phyloP scores from a whole-genome alignment of 2,113 vertebrate genomes.

The Pseudois nayaur region DNA sequence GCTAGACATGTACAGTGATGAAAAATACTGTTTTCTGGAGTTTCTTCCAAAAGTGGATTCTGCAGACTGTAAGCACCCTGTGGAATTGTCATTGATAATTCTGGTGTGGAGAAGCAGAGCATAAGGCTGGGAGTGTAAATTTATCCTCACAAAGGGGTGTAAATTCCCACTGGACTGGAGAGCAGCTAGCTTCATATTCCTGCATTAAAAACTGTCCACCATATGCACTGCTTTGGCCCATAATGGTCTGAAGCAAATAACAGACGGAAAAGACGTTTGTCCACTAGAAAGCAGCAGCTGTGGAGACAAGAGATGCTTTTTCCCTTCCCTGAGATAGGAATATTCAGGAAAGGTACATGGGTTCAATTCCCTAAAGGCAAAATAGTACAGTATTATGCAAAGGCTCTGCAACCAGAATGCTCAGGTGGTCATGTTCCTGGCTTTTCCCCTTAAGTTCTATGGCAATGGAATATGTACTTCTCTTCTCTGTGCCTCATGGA shows the following conservation, averaged over 20 bases:
- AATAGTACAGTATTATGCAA: background rate
- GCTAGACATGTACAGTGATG: background rate
- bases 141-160: background rate
- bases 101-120: background rate
- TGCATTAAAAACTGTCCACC: background rate
- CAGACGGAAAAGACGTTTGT: background rate
- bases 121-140: background rate
- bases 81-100: background rate
- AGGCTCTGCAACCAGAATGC: background rate
- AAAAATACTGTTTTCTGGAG: background rate
- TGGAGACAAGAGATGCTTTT: background rate
- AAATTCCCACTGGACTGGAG: background rate
- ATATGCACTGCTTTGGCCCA: background rate
- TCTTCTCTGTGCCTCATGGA: background rate
- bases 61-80: background rate
- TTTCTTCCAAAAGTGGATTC: conserved; percentile 6
- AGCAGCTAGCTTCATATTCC: background rate
- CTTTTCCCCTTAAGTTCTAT: background rate
- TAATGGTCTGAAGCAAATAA: background rate
- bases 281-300: background rate
- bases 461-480: background rate
- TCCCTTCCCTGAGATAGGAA: background rate
- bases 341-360: background rate
- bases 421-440: background rate
- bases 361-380: background rate